Conservation (phyloP, 1,140 invertebrate genomes). For the Aporrectodea caliginosa region DNA sequence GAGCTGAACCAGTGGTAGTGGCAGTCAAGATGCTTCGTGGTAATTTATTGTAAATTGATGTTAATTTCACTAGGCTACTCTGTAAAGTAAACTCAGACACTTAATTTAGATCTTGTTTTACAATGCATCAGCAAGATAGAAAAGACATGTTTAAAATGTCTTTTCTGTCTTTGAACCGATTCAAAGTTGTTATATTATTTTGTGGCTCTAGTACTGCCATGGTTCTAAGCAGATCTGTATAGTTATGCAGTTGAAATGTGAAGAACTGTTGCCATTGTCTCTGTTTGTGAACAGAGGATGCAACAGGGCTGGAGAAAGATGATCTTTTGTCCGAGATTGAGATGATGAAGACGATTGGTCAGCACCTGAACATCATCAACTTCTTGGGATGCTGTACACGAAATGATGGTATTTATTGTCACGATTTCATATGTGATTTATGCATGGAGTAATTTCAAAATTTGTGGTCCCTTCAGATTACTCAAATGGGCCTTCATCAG, state of each 20-base stretch:
- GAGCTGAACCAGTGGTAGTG: slow-evolving; percentile 62
- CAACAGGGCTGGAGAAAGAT: neutral
- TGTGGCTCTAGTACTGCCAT: no score
- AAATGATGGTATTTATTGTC: slow-evolving; percentile 56
- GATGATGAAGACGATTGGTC: slow-evolving; percentile 95
- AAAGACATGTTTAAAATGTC: no score
- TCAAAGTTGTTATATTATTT: no score
- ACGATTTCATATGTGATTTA: neutral
- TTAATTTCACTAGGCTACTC: no score
- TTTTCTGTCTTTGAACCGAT: no score
- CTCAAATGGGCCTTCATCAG: neutral
- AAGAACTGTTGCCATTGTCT: no score
- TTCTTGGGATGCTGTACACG: slow-evolving; percentile 89
- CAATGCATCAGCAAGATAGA: no score
- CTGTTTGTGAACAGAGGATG: neutral
- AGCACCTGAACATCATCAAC: slow-evolving; percentile 92
- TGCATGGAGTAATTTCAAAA: neutral
- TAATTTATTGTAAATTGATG: no score
- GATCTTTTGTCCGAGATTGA: slow-evolving; percentile 78
- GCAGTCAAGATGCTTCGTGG: slow-evolving; percentile 97
- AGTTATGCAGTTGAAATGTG: no score
- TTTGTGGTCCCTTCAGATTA: neutral
- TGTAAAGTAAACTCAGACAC: no score
- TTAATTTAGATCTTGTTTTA: no score
- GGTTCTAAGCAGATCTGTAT: no score